A percentile compares a stretch with the other conserved stretches of the same genome.
phyloP scores from a whole-genome alignment of 2,797 vertebrate genomes.

The Anguilla anguilla region DNA sequence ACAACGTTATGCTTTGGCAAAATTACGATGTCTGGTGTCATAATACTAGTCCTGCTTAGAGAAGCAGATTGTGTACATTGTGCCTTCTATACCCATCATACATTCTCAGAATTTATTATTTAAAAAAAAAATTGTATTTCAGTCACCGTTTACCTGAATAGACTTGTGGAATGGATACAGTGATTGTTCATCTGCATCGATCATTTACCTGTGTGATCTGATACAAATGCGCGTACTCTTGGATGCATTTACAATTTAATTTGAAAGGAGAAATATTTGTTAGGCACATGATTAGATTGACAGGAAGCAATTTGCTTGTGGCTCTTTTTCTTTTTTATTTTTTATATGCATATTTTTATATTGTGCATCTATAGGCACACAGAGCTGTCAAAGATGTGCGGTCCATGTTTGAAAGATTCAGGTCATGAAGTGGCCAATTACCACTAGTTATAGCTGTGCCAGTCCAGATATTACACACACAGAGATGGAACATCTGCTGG shows the following conservation, averaged over 20 bases:
- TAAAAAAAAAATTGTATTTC: too few relatives aligned
- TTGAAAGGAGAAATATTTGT: not conserved
- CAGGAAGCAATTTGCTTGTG: not conserved
- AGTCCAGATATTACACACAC: not conserved
- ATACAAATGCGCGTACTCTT: not conserved
- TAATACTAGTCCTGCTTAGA: not conserved
- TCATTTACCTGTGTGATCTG: not conserved
- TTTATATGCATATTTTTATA: not conserved
- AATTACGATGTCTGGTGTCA: not conserved
- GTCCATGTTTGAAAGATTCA: not conserved
- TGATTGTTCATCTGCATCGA: not conserved
- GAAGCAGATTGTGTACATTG: not conserved
- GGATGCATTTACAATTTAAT: not conserved
- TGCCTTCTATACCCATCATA: not conserved
- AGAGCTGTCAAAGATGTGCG: not conserved
- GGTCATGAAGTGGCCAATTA: not conserved
- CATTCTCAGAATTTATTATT: too few relatives aligned
- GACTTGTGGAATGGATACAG: not conserved
- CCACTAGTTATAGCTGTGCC: not conserved
- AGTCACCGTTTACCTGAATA: not conserved
- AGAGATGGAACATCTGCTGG: not conserved
- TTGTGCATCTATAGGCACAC: conserved; percentile 5
- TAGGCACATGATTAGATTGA: not conserved
- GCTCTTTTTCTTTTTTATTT: not conserved
- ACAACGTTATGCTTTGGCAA: not conserved